A percentile compares a stretch with the other conserved stretches of the same genome.
Conservation (phyloP, 2,888 invertebrate genomes). For the Dastarcus helophoroides region DNA sequence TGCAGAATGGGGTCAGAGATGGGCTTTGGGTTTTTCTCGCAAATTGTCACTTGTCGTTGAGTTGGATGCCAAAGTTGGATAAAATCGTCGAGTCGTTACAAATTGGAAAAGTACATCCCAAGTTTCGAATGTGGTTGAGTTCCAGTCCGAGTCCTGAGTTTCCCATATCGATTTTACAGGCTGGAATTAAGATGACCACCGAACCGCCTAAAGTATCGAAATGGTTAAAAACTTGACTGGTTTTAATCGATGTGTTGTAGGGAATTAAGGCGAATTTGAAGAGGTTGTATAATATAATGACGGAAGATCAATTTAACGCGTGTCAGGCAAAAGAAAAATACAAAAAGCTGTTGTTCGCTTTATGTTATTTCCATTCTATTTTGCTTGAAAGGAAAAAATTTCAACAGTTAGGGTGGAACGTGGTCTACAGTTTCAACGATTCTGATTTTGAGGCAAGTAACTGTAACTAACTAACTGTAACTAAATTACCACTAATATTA, state of each 20-base stretch:
- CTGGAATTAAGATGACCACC: slow-evolving; percentile 86
- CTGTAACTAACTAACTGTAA: too few relatives aligned
- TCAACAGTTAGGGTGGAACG: slow-evolving; percentile 82
- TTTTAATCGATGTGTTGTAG: too few relatives aligned
- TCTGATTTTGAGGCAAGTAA: slow-evolving; percentile 76
- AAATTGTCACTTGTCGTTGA: slow-evolving; percentile 78
- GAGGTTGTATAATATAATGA: slow-evolving; percentile 65
- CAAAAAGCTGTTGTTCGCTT: slow-evolving; percentile 63
- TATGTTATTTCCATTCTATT: slow-evolving; percentile 80
- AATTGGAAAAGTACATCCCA: slow-evolving; percentile 58
- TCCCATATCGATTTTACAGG: slow-evolving; percentile 73
- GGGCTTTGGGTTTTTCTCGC: slow-evolving; percentile 85
- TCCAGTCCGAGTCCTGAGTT: slow-evolving; percentile 81
- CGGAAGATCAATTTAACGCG: slow-evolving; percentile 61
- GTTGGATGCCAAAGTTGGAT: slow-evolving; percentile 76
- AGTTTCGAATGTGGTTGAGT: slow-evolving; percentile 78
- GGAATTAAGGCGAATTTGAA: slow-evolving; percentile 82
- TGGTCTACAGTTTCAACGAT: slow-evolving; percentile 81
- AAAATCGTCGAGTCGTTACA: slow-evolving; percentile 71
- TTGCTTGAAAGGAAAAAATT: slow-evolving; percentile 78
- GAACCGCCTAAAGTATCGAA: slow-evolving; percentile 84
- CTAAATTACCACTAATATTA: too few relatives aligned
- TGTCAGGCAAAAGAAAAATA: slow-evolving; percentile 62
- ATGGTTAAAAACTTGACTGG: too few relatives aligned
- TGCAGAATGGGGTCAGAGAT: slow-evolving; percentile 55